Conservation (phyloP, 2,113 vertebrate species). For the Rana temporaria region DNA sequence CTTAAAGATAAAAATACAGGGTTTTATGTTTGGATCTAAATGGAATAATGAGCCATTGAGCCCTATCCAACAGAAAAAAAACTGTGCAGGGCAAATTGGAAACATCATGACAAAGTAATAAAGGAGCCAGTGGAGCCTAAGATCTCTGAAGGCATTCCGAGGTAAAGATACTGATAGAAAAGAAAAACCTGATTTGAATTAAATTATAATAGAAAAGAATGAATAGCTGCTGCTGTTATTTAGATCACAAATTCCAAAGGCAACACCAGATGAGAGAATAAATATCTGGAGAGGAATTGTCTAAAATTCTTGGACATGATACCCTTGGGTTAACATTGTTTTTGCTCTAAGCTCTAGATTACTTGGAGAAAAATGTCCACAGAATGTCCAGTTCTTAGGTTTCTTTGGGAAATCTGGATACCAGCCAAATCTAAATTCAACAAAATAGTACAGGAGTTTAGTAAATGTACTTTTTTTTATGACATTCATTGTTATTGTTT, state of each 20-base stretch:
- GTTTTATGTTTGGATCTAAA: slow-evolving; percentile 50
- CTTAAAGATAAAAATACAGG: slow-evolving; percentile 51
- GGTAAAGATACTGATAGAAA: slow-evolving; percentile 52
- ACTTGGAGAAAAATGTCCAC: background rate
- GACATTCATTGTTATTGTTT: too few relatives aligned
- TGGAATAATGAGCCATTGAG: slow-evolving; percentile 49
- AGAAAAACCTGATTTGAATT: slow-evolving; percentile 47
- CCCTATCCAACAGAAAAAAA: slow-evolving; percentile 36
- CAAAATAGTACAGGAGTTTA: background rate
- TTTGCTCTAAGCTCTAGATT: slow-evolving; percentile 12
- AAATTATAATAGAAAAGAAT: slow-evolving; percentile 53
- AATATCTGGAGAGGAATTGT: slow-evolving; percentile 6
- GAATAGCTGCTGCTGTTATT: slow-evolving; percentile 31
- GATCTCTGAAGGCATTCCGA: slow-evolving; percentile 36
- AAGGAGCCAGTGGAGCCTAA: slow-evolving; percentile 13
- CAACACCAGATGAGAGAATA: slow-evolving; percentile 33
- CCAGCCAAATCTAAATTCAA: background rate
- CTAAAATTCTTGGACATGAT: slow-evolving; percentile 1
- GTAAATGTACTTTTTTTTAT: background rate
- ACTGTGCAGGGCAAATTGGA: slow-evolving; percentile 48
- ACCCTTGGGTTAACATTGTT: background rate
- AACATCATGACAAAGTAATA: slow-evolving; percentile 48
- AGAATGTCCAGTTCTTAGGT: background rate
- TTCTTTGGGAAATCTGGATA: slow-evolving; percentile 4
- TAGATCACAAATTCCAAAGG: slow-evolving; percentile 41